Conservation (phyloP, 2,113 vertebrate species). For the Empidonax traillii region DNA sequence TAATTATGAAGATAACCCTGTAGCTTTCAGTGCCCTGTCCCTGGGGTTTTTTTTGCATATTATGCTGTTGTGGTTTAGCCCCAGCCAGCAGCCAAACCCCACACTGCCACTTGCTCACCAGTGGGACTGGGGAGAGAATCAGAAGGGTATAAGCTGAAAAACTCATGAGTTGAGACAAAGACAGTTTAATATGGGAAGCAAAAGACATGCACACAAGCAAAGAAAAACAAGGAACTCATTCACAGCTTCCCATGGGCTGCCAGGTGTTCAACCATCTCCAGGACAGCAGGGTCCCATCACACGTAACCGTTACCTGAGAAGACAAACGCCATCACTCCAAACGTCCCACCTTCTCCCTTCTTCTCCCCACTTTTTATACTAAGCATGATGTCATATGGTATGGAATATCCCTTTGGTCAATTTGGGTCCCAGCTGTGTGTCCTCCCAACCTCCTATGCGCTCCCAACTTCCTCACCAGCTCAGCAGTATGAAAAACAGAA, state of each 20-base stretch:
- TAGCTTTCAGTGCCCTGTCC: not conserved
- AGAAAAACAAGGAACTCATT: not conserved
- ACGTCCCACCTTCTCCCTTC: not conserved
- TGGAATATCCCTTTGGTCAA: not conserved
- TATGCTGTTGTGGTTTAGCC: not conserved
- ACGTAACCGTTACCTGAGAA: not conserved
- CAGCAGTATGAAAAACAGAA: not conserved
- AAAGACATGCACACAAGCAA: not conserved
- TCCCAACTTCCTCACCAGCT: fast-evolving
- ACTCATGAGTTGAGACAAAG: not conserved
- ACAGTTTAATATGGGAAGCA: not conserved
- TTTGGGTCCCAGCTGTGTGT: not conserved
- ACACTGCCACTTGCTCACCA: not conserved
- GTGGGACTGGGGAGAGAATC: fast-evolving
- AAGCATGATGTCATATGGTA: not conserved
- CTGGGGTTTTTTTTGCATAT: not conserved
- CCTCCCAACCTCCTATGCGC: not conserved
- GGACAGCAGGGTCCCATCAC: not conserved
- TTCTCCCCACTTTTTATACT: not conserved
- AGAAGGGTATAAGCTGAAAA: not conserved
- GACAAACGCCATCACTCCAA: not conserved
- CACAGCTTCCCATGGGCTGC: not conserved
- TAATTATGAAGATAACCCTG: not conserved
- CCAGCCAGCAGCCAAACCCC: not conserved
- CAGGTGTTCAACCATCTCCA: not conserved